Percentiles rank a stretch among this genome's conserved stretches.
Evolutionary conservation across 2,888 invertebrate species (phyloP).

Genomic region (Hydrotaea cyrtoneurina): DNA sequence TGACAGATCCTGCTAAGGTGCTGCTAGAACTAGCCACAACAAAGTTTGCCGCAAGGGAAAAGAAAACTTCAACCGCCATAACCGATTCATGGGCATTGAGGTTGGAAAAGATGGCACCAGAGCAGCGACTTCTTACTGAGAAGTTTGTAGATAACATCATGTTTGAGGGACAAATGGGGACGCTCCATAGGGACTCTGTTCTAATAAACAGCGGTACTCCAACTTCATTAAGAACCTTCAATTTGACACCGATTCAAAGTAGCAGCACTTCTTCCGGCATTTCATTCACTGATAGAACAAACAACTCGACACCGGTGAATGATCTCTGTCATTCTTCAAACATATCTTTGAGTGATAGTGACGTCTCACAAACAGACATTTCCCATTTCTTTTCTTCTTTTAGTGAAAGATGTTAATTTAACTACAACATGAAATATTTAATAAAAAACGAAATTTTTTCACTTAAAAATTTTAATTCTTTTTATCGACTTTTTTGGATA

Average conservation of each 20-base stretch:
- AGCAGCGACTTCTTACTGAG: constrained; percentile 15
- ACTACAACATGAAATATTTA: constrained; percentile 4
- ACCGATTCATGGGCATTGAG: constrained; percentile 11
- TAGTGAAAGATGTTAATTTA: background rate
- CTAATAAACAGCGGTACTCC: constrained; percentile 14
- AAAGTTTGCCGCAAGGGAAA: constrained; percentile 14
- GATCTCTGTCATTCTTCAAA: background rate
- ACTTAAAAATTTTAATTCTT: no score
- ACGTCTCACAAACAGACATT: background rate
- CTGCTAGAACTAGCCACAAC: constrained; percentile 5
- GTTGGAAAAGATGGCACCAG: constrained; percentile 24
- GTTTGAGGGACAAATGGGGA: constrained; percentile 35
- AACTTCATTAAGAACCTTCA: background rate
- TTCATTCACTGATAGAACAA: background rate
- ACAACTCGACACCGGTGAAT: background rate
- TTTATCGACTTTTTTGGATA: background rate
- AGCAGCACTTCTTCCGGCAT: background rate
- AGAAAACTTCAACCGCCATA: background rate
- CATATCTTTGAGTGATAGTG: background rate
- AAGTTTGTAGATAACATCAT: constrained; percentile 33
- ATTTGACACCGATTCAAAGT: background rate
- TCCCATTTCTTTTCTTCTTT: constrained; percentile 2
- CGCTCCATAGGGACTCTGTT: constrained; percentile 22
- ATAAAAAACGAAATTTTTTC: background rate
- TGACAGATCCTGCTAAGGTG: background rate